phyloP scores from a whole-genome alignment of 2,113 vertebrate species.

The Carollia perspicillata region DNA sequence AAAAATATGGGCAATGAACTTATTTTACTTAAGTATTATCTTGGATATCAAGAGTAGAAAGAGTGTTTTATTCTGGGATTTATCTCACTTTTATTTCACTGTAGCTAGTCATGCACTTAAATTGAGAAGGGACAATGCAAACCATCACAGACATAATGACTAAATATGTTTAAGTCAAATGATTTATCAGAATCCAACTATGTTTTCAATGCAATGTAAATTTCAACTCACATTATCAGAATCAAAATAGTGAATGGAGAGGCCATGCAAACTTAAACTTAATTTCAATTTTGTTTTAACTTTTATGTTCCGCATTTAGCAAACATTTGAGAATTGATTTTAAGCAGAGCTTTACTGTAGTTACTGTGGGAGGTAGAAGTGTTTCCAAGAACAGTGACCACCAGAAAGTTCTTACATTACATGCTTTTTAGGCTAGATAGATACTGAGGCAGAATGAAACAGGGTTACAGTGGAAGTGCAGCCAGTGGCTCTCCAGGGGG shows the following conservation, averaged over 20 bases:
- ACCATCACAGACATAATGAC: neutral
- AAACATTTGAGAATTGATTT: neutral
- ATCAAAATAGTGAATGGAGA: neutral
- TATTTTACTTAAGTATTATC: neutral
- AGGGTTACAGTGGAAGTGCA: accelerated
- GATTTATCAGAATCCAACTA: neutral
- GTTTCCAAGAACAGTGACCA: neutral
- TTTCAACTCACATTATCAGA: neutral
- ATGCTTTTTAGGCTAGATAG: neutral
- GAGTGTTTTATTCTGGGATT: neutral
- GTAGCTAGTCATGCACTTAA: neutral
- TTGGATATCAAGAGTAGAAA: neutral
- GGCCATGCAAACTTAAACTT: neutral
- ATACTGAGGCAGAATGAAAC: neutral
- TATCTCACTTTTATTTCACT: neutral
- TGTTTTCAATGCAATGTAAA: neutral
- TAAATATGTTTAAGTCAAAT: neutral
- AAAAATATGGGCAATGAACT: neutral
- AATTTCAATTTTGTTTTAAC: neutral
- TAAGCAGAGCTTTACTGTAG: neutral
- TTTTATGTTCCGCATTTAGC: neutral
- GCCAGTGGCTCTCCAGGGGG: too few species aligned
- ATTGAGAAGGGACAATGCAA: neutral
- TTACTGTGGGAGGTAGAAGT: neutral
- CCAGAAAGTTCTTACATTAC: neutral